A percentile compares a stretch with the other conserved stretches of the same genome.
Conservation (phyloP, 2,113 vertebrate genomes). For the Ia io region DNA sequence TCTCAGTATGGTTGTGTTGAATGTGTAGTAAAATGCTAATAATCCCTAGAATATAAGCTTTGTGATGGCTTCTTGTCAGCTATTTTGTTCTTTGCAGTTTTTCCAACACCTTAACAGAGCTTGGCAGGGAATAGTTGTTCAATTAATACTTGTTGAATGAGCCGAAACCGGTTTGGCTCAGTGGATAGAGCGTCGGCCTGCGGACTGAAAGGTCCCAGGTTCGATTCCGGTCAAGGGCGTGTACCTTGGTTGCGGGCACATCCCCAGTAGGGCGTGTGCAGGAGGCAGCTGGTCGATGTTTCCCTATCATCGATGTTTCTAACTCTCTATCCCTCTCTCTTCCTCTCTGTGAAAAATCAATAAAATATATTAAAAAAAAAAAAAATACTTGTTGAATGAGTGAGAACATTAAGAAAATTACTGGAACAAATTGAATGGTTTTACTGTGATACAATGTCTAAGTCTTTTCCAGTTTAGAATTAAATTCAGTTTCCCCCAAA, state of each 20-base stretch:
- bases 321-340: too few species aligned
- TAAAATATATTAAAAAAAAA: too few species aligned
- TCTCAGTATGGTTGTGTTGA: neutral
- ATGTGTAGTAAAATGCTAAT: neutral
- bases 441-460: neutral
- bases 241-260: too few species aligned
- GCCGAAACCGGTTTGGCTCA: too few species aligned
- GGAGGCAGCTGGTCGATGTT: too few species aligned
- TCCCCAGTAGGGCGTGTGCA: too few species aligned
- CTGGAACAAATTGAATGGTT: neutral
- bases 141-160: neutral
- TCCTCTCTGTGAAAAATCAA: too few species aligned
- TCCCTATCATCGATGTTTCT: too few species aligned
- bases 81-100: neutral
- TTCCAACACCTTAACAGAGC: neutral
- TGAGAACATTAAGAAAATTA: conserved; percentile 7
- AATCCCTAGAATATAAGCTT: neutral
- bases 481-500: conserved; percentile 5
- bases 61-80: neutral
- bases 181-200: too few species aligned
- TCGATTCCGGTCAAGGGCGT: too few species aligned
- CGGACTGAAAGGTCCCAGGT: too few species aligned
- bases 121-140: neutral
- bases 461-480: neutral
- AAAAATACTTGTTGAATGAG: neutral